Conservation (phyloP, 2,888 invertebrate species). For the Agonopterix arenella region DNA sequence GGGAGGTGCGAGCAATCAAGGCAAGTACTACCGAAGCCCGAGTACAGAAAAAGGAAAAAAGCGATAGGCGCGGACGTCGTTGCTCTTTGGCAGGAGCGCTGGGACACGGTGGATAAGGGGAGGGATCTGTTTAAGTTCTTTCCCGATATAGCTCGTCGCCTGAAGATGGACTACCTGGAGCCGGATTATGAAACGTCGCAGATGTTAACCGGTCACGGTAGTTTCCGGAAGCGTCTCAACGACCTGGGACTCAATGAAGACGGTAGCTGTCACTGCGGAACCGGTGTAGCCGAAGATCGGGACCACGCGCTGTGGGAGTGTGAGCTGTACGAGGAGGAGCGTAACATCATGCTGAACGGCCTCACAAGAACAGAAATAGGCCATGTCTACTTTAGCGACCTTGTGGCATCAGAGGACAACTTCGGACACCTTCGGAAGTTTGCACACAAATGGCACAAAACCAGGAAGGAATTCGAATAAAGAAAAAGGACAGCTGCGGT, state of each 20-base stretch:
- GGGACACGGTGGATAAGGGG: conserved; percentile 4
- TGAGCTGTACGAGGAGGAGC: neutral
- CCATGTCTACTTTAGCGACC: neutral
- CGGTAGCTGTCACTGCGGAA: conserved; percentile 9
- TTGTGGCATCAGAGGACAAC: neutral
- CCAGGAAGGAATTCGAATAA: too few species aligned
- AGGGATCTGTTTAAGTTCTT: conserved; percentile 14
- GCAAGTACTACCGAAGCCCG: neutral
- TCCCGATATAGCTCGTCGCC: conserved; percentile 12
- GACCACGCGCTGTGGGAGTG: conserved; percentile 7
- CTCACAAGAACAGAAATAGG: neutral
- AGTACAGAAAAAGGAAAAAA: neutral
- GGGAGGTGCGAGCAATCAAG: conserved; percentile 2
- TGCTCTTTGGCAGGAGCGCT: conserved; percentile 9
- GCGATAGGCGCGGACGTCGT: neutral
- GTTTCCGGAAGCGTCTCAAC: conserved; percentile 7
- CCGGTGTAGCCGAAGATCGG: conserved; percentile 1
- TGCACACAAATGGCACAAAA: too few species aligned
- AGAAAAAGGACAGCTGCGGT: too few species aligned
- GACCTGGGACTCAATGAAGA: conserved; percentile 7
- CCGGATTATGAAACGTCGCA: conserved; percentile 14
- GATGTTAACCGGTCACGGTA: conserved; percentile 15
- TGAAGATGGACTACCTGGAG: conserved; percentile 9
- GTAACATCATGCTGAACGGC: neutral
- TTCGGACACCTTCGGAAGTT: neutral